Evolutionary conservation across 2,888 invertebrate genomes (phyloP), one percentile per base, ranked within the genome.

Genomic region (Pollenia amentaria): DNA sequence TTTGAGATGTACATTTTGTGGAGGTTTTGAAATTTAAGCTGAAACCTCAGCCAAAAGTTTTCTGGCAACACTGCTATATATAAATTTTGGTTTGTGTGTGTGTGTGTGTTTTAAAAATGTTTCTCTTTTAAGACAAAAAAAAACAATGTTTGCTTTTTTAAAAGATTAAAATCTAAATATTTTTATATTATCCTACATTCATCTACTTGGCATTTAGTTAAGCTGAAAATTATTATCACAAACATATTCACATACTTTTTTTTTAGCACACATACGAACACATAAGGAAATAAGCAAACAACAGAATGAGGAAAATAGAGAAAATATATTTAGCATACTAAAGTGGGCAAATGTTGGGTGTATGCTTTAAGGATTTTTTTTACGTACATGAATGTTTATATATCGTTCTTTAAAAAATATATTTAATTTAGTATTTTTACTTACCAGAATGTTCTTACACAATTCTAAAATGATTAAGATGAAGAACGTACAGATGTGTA

Each of bases 121-220:
- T 44, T 21, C 16, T 16, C 65, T 14, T 69, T 64, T 29, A 14
- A 42, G 12, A 8, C 14, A 18, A 51, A 60, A 48, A 18, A 62
- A 77, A 53, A 62, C 42, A 16, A 21, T 64, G 69, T 60, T 48
- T 73, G 53, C 48, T 84, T 75, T 65, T 21, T 60, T 67, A 53
- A 67, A 76, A 80, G 75, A 85, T 87, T 79, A 77, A 85, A 79
- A 75, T 87, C 46, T 79, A 77, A 80, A 83, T 72, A 83, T 75
- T 80, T 87, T 72, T 57, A 70, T 62, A 65, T 72, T 75, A 73
- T 70, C 69, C 55, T 70, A 65, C 84, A 77, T 84, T 75, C 67
- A 60, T 81, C 72, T 81, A 44, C 73, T 80, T 72, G 70, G 83
- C 76, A 83, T 77, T 83, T 65, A 83, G 69, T 83, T 77, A 57